Base-by-base conservation (phyloP, 2,113 vertebrate species). In the Otis tarda region DNA sequence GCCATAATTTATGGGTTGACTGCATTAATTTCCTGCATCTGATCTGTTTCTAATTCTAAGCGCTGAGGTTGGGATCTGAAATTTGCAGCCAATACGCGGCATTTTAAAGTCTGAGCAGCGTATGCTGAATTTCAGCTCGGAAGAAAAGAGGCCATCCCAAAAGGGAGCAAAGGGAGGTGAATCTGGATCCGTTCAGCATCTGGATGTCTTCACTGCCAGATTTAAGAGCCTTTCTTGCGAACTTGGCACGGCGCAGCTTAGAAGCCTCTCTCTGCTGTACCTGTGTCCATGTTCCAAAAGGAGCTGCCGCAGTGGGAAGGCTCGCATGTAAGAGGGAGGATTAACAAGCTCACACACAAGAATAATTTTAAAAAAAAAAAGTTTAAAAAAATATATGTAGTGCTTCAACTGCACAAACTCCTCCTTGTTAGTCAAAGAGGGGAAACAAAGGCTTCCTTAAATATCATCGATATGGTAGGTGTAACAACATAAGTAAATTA, bases 401-500 rank as follows among this genome's bases (percentile, higher is more conserved):
- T 56, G 77, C 64, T 81, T 96, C 85, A 93, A 93, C 91, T 49
- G 89, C 94, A 96, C 88, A 90, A 95, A 92, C 78, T 90, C 70
- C 68, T 91, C 92, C 81, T 91, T 93, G 65, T 60, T 97, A 83
- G 96, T 96, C 92, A 95, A 94, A 87, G 55, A 30, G 43, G 37
- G 69, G 79, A 97, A 97, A 97, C 90, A 96, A 97, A 97, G 93
- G 67, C 93, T 96, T 96, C 93, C 95, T 97, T 96, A 97, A 96
- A 73, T 87, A 95, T 93, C 91, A 75, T 75, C 57, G 94, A 76
- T 80, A 83, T 12, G 63, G 85, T 95, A 95, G 80, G 83, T 82
- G 22, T 75, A 95, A 97, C 64, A 96, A 85, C 84, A 69, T 39
- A 82, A 93, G 96, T 97, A 94, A 96, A 97, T 97, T 96, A 91